Evolutionary conservation across 2,113 vertebrate species (phyloP).

Genomic region (Aplodontia rufa): DNA sequence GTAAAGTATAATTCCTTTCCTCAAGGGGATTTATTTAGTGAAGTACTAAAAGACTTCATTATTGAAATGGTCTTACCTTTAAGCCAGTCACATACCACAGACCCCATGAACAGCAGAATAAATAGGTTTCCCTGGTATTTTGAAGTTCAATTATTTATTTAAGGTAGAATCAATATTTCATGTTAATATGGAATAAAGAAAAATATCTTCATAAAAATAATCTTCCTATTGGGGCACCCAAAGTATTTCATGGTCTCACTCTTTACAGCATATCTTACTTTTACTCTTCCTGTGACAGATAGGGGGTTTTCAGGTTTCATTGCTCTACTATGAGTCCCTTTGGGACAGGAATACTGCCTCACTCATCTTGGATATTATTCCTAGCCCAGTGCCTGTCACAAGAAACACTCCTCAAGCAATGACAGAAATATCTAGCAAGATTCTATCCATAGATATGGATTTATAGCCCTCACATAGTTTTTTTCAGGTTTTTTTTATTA

Average conservation of each 20-base stretch:
- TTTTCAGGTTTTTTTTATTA: too few relatives aligned
- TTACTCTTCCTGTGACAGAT: background rate
- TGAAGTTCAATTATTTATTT: conserved; percentile 64
- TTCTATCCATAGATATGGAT: background rate
- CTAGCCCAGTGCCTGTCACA: background rate
- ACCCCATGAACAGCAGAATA: background rate
- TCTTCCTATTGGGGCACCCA: background rate
- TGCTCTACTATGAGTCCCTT: background rate
- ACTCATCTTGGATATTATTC: background rate
- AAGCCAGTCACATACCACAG: background rate
- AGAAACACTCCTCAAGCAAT: background rate
- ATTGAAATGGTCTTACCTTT: conserved; percentile 58
- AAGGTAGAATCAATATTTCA: conserved; percentile 59
- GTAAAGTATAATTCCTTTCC: conserved; percentile 42
- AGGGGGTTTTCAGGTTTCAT: background rate
- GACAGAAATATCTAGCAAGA: background rate
- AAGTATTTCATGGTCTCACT: background rate
- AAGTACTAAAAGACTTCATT: conserved; percentile 44
- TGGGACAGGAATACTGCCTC: background rate
- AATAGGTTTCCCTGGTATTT: conserved; percentile 49
- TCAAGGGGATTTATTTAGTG: conserved; percentile 53
- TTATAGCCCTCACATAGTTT: background rate
- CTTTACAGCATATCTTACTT: background rate
- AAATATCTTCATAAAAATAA: conserved; percentile 47
- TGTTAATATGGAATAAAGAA: conserved; percentile 48